These are phyloP conservation scores for Halocaridina rubra DNA, from an alignment of 2,888 invertebrate genomes.

Conservation along the genomic window DNA sequence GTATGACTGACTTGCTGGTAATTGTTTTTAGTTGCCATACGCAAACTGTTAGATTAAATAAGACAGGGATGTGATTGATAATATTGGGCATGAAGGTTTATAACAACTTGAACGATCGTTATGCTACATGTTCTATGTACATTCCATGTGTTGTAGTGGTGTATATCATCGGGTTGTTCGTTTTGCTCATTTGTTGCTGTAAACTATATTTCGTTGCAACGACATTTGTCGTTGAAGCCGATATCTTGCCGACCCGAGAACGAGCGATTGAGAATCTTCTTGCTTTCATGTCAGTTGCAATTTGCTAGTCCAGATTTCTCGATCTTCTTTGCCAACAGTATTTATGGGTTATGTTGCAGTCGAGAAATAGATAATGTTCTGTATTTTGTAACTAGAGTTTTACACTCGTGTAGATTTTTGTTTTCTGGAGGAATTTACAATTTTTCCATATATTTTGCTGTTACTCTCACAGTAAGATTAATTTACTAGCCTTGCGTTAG, in stretches of 20 bases:
- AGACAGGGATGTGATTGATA: too few species aligned
- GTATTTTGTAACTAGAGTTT: constrained; percentile 4
- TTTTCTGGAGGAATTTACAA: not conserved
- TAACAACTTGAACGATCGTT: too few species aligned
- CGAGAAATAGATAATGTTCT: too few species aligned
- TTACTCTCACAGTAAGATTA: not conserved
- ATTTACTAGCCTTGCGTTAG: not conserved
- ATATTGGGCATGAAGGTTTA: too few species aligned
- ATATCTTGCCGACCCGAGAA: constrained; percentile 38
- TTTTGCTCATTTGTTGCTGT: constrained; percentile 12
- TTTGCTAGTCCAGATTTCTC: constrained; percentile 45
- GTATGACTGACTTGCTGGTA: too few species aligned
- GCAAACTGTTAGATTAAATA: too few species aligned
- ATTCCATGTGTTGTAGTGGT: constrained; percentile 37
- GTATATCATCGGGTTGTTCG: constrained; percentile 25
- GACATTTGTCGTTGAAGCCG: too few species aligned
- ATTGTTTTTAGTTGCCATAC: too few species aligned
- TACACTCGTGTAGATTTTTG: not conserved
- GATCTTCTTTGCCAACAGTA: constrained; percentile 40
- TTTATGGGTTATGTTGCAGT: too few species aligned
- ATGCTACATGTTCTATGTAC: too few species aligned
- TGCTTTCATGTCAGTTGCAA: constrained; percentile 22
- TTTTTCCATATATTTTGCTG: not conserved
- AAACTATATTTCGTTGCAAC: not conserved
- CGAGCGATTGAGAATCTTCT: not conserved